Percentiles rank a stretch among this genome's conserved stretches.
These are phyloP conservation scores for Xiphophorus maculatus DNA, from an alignment of 2,113 vertebrate genomes.

Conservation along the genomic window DNA sequence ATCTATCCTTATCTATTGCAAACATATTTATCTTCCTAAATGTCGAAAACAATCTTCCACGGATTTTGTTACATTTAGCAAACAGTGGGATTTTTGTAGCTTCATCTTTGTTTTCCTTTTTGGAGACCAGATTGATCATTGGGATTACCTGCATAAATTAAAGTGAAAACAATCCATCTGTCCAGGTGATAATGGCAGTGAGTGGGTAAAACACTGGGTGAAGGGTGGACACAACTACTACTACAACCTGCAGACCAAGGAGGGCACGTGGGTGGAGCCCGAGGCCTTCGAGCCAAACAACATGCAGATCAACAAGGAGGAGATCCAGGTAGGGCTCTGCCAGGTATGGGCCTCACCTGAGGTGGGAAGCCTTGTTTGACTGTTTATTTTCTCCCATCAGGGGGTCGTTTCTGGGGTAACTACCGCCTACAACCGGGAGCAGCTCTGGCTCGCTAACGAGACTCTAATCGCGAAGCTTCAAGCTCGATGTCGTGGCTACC, in stretches of 20 bases:
- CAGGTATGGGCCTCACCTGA: neutral
- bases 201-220: conserved; percentile 95
- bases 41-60: neutral
- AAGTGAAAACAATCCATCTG: neutral
- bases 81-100: neutral
- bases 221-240: conserved; percentile 96
- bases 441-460: conserved; percentile 96
- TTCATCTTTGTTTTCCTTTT: neutral
- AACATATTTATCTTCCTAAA: neutral
- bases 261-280: conserved; percentile 93
- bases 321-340: conserved; percentile 88
- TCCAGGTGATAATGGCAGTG: conserved; percentile 86
- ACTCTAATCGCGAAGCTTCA: conserved; percentile 90
- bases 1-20: neutral
- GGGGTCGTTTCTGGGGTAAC: conserved; percentile 93
- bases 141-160: neutral
- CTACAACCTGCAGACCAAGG: conserved; percentile 85
- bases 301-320: conserved; percentile 89
- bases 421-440: conserved; percentile 94
- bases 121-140: neutral
- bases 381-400: conserved; percentile 36
- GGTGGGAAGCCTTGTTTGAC: neutral
- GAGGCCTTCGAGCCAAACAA: conserved; percentile 86
- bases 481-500: conserved; percentile 91
- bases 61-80: neutral